Evolutionary conservation across 2,797 vertebrate species (phyloP).

Genomic region (Meriones psammophilus): DNA sequence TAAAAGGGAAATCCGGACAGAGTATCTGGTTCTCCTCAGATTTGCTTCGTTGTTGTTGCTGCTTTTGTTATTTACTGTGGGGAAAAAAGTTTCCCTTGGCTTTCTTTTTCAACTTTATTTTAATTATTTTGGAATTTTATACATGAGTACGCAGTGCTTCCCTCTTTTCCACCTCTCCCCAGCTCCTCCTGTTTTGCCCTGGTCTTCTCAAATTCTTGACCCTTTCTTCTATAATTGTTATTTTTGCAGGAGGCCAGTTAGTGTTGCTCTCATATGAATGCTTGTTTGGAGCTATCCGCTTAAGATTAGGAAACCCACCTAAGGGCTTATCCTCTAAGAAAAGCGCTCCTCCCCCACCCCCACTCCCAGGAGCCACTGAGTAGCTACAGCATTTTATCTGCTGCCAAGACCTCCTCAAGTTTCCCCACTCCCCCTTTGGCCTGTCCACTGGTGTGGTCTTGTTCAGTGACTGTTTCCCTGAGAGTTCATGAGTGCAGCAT

Average conservation of each 20-base stretch:
- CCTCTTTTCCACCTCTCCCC: no score
- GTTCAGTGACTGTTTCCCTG: neutral
- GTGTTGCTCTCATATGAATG: no score
- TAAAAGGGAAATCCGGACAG: neutral
- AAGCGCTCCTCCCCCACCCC: no score
- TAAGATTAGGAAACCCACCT: neutral
- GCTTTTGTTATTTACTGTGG: neutral
- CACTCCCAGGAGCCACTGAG: no score
- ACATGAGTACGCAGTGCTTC: rapidly evolving
- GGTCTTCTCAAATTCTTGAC: neutral
- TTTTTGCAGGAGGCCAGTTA: neutral
- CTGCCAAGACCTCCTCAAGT: no score
- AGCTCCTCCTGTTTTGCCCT: neutral
- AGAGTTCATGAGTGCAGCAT: neutral
- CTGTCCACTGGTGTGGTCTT: neutral
- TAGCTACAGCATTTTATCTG: neutral
- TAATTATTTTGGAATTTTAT: neutral
- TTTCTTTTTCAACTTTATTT: neutral
- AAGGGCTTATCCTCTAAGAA: neutral
- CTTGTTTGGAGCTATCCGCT: neutral
- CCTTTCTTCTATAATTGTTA: neutral
- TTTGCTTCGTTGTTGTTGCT: neutral
- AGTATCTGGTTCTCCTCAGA: neutral
- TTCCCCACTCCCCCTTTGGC: no score
- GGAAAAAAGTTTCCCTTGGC: neutral